Evolutionary conservation across 2,113 vertebrate genomes (phyloP).

Genomic region (Hepsetus odoe): DNA sequence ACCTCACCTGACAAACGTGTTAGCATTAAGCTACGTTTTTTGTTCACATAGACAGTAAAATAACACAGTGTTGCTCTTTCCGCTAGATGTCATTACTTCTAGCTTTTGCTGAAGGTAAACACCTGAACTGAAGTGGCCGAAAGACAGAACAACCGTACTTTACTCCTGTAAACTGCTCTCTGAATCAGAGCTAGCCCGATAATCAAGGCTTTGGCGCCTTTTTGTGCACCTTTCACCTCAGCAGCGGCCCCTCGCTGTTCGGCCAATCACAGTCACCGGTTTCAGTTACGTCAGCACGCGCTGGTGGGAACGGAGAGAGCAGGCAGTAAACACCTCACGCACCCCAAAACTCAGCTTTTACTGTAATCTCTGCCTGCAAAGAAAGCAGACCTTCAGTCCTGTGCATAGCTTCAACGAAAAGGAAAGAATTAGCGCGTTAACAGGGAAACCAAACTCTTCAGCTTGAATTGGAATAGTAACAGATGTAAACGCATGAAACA

Average conservation of each 20-base stretch:
- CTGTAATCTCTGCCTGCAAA: background rate
- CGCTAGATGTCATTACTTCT: background rate
- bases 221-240: conserved; percentile 8
- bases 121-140: background rate
- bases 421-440: no score
- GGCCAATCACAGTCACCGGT: background rate
- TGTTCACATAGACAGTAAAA: no score
- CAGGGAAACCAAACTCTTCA: no score
- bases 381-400: background rate
- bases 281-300: background rate
- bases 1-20: background rate
- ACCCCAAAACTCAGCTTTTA: background rate
- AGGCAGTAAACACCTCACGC: background rate
- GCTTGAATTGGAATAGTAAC: no score
- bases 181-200: background rate
- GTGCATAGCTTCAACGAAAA: background rate
- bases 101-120: background rate
- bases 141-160: no score
- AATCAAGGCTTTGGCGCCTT: background rate
- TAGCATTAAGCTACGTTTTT: background rate
- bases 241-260: background rate
- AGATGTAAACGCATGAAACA: no score
- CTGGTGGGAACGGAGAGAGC: background rate
- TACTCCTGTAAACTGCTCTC: background rate
- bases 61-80: no score